Evolutionary conservation across 2,888 invertebrate genomes (phyloP).

Genomic region (Thalpophila matura): DNA sequence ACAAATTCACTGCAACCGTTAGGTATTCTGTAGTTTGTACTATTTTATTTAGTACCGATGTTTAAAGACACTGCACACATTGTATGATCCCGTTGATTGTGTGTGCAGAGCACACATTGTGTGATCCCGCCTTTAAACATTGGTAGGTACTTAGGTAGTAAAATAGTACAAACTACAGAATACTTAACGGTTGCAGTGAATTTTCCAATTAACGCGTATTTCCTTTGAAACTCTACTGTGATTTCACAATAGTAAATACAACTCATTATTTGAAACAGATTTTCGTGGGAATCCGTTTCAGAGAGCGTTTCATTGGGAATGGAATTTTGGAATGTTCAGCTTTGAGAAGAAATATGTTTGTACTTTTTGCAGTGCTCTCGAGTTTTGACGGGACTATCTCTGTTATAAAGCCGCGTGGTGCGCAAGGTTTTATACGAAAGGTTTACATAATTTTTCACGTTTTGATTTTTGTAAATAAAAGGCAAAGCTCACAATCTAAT

Average conservation of each 20-base stretch:
- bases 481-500: no score
- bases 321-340: constrained; percentile 45
- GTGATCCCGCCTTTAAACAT: not conserved
- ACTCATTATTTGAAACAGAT: constrained; percentile 41
- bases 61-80: not conserved
- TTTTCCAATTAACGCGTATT: constrained; percentile 17
- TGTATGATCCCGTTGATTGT: no score
- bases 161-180: not conserved
- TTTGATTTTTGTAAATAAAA: no score
- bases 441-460: no score
- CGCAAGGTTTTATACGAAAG: no score
- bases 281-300: constrained; percentile 35
- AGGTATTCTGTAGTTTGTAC: not conserved
- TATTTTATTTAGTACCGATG: not conserved
- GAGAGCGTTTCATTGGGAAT: constrained; percentile 34
- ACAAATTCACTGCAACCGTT: constrained; percentile 6
- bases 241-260: constrained; percentile 16
- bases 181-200: not conserved
- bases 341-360: constrained; percentile 44
- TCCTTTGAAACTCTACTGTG: constrained; percentile 3
- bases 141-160: not conserved
- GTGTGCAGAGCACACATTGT: not conserved
- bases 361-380: constrained; percentile 10
- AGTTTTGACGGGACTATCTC: constrained; percentile 17
- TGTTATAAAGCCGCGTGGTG: not conserved